These are phyloP conservation scores for Andrena camellia DNA, from an alignment of 2,888 invertebrate genomes.

Conservation along the genomic window DNA sequence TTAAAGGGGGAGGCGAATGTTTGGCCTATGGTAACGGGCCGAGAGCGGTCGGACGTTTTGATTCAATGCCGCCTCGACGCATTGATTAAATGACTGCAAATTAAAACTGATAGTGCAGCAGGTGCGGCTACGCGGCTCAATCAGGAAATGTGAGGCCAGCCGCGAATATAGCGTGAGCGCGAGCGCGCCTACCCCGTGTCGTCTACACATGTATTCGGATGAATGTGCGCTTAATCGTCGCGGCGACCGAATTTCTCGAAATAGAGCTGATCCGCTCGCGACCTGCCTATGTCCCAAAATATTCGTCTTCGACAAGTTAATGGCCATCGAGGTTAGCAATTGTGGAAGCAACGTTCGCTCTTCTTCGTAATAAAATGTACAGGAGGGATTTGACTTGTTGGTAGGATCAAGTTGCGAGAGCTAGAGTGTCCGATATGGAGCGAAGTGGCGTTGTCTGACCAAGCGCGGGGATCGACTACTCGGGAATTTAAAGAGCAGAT, in stretches of 20 bases:
- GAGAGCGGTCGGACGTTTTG: slow-evolving; percentile 67
- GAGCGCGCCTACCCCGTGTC: not conserved
- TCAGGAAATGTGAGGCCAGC: slow-evolving; percentile 44
- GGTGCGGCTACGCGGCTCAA: slow-evolving; percentile 61
- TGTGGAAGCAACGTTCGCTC: not conserved
- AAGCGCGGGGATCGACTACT: no score
- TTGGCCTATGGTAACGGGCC: slow-evolving; percentile 61
- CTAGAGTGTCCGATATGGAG: no score
- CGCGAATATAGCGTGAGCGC: slow-evolving; percentile 39
- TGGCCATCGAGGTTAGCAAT: slow-evolving; percentile 24
- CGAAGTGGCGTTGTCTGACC: no score
- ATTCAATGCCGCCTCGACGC: slow-evolving; percentile 75
- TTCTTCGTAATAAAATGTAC: not conserved
- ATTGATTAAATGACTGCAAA: slow-evolving; percentile 77
- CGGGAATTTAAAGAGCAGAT: no score
- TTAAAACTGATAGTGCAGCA: slow-evolving; percentile 73
- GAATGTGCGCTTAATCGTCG: slow-evolving; percentile 27
- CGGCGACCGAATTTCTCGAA: slow-evolving; percentile 52
- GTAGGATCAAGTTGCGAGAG: no score
- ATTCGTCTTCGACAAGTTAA: slow-evolving; percentile 13
- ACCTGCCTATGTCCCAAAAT: not conserved
- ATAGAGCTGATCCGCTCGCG: slow-evolving; percentile 22
- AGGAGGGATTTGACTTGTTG: no score
- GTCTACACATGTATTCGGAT: slow-evolving; percentile 8
- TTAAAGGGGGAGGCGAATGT: slow-evolving; percentile 44